Base-by-base conservation (phyloP, 2,113 vertebrate genomes). In the Poicephalus gulielmi region DNA sequence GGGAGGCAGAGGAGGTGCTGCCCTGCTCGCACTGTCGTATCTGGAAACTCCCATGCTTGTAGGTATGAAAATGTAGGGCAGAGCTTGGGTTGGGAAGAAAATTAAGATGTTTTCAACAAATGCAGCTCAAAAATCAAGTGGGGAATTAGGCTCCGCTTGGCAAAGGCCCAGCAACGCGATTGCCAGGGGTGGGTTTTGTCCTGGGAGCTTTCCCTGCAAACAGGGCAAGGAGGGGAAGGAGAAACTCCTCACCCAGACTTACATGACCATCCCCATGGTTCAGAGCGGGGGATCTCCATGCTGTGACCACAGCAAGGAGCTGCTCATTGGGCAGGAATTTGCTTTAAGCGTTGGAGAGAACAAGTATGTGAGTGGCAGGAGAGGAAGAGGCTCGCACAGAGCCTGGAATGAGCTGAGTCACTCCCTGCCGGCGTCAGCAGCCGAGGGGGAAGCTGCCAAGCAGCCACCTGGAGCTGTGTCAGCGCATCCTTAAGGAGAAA, bases 361-460 rank as follows among this genome's bases (percentile, higher is more conserved):
- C 53, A 69, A 81, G 86, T 6, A 5, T 71, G 30, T 39, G 90
- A 95, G 73, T 37, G 60, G 77, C 83, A 84, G 74, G 73, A 88
- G 64, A 41, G 43, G 59, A 78, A 81, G 52, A 93, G 68, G 30
- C 52, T 94, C 37, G 22, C 18, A 4, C 22, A n/a, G 91, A 63
- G 75, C 83, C 63, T 78, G 83, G 66, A 47, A 94, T 79, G 88
- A 83, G 88, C 90, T 96, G 95, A 94, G 83, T 94, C 92, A 84
- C 76, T 75, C 25, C 4, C 95, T 92, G 80, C 50, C 17, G 4
- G 89, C 28, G 1, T 68, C 76, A 97, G 90, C 84, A 73, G 17
- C 76, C 0, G 13, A 88, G 76, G 83, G 64, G 69, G 68, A 82
- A 86, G 66, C 81, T 88, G 87, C 94, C 80, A 74, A 90, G n/a